A percentile compares a stretch with the other conserved stretches of the same genome.
Evolutionary conservation across 2,797 vertebrate species (phyloP).

Genomic region (Bryconaethiops microstoma): DNA sequence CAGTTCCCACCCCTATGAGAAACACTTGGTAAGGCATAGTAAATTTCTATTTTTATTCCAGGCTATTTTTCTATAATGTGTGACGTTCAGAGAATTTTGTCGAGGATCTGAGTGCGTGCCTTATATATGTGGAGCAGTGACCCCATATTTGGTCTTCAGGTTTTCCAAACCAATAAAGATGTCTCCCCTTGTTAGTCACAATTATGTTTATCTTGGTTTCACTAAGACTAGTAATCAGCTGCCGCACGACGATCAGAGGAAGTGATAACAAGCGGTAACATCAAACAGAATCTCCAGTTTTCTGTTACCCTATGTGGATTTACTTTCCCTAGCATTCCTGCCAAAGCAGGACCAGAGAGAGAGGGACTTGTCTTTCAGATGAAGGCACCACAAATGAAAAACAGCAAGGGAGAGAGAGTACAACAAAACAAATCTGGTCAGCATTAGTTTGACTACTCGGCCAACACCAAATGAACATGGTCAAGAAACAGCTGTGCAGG

Average conservation of each 20-base stretch:
- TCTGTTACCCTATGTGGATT: background rate
- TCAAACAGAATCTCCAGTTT: conserved; percentile 23
- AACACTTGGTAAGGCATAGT: background rate
- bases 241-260: background rate
- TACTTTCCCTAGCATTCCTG: conserved; percentile 1
- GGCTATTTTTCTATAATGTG: background rate
- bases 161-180: background rate
- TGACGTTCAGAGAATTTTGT: background rate
- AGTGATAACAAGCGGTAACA: conserved; percentile 21
- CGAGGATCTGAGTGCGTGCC: background rate
- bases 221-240: background rate
- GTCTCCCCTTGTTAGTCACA: background rate
- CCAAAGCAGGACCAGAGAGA: conserved; percentile 10
- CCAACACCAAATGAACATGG: conserved; percentile 11
- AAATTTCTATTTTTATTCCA: background rate
- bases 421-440: conserved; percentile 36
- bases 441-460: conserved; percentile 25
- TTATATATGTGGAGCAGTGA: background rate
- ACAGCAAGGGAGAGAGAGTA: conserved; percentile 21
- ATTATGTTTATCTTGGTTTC: conserved; percentile 20
- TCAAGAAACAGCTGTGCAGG: conserved; percentile 34
- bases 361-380: conserved; percentile 6
- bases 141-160: background rate
- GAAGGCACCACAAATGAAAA: conserved; percentile 16
- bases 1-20: background rate